phyloP scores from a whole-genome alignment of 2,888 invertebrate genomes.

The Dorcus parallelipipedus region DNA sequence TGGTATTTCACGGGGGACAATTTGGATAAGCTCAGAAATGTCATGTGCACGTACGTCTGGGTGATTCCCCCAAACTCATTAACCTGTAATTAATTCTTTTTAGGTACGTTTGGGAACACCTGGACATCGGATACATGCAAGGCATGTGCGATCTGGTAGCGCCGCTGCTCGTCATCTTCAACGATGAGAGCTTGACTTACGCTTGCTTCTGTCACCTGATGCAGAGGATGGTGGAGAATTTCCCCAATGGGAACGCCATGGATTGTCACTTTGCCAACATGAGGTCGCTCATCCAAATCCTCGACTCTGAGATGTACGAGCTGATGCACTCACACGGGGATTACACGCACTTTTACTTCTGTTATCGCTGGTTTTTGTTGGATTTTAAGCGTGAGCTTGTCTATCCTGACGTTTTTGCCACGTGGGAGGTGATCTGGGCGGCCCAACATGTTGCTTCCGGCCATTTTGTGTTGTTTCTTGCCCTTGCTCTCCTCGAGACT shows the following conservation, averaged over 20 bases:
- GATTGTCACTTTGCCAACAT: slow-evolving; percentile 95
- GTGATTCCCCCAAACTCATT: neutral
- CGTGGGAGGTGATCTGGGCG: slow-evolving; percentile 98
- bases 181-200: slow-evolving; percentile 88
- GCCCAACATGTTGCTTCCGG: slow-evolving; percentile 80
- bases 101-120: slow-evolving; percentile 95
- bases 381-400: slow-evolving; percentile 93
- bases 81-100: slow-evolving; percentile 10
- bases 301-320: slow-evolving; percentile 91
- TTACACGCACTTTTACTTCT: slow-evolving; percentile 96
- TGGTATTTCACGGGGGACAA: slow-evolving; percentile 88
- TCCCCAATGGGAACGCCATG: slow-evolving; percentile 91
- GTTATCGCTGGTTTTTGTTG: slow-evolving; percentile 94
- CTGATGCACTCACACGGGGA: slow-evolving; percentile 93
- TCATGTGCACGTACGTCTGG: slow-evolving; percentile 86
- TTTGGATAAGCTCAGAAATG: slow-evolving; percentile 86
- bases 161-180: slow-evolving; percentile 85
- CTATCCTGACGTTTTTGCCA: slow-evolving; percentile 89
- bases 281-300: slow-evolving; percentile 83
- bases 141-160: slow-evolving; percentile 97
- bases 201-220: slow-evolving; percentile 89
- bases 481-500: slow-evolving; percentile 85
- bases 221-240: slow-evolving; percentile 87
- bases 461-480: slow-evolving; percentile 90
- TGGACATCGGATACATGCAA: slow-evolving; percentile 94